Base-by-base conservation (phyloP, 92 coral and sea anemone species). In the Nematostella vectensis region DNA sequence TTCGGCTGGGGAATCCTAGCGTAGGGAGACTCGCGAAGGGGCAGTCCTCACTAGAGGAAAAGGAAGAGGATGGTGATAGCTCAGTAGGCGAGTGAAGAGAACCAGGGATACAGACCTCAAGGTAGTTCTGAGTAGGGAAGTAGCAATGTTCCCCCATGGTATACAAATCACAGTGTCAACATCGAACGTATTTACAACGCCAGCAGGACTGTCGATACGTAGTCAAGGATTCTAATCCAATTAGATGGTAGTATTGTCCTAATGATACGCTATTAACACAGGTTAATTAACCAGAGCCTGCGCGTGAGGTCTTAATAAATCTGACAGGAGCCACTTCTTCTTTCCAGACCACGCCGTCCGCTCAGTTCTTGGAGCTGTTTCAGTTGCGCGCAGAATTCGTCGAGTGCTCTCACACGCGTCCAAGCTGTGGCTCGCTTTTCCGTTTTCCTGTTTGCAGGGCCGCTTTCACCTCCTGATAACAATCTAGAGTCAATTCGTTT, bases 241-340 rank as follows among this genome's bases (percentile, higher is more conserved):
- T 84, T 85, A 80, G 65, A 57, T 44, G 50, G 59, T 71, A 63
- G 68, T 61, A 71, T 59, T 69, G 64, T 51, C 66, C 52, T 71
- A 65, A 75, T 69, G 60, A 85, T 28, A 45, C 67, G 57, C 88
- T 73, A 70, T 85, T 80, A 80, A 71, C 83, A 63, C 85, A 49
- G 47, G 42, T 48, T 79, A 80, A 79, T 83, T 65, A 66, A 83
- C 69, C 48, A 36, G 3, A 16, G 33, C 47, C 72, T 68, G 42
- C 68, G 79, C 74, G 84, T 71, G 79, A 74, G 85, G 85, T 71
- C 85, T 38, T 21, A 18, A 40, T n/a, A n/a, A n/a, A n/a, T n/a
- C n/a, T n/a, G 11, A 9, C 74, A 1, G 24, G 3, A 12, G 13
- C 33, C 42, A 36, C 8, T 15, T 36, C 42, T 36, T 15, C 42